A percentile compares a stretch with the other conserved stretches of the same genome.
Evolutionary conservation across 2,888 invertebrate species (phyloP).

Genomic region (Agelastica alni): DNA sequence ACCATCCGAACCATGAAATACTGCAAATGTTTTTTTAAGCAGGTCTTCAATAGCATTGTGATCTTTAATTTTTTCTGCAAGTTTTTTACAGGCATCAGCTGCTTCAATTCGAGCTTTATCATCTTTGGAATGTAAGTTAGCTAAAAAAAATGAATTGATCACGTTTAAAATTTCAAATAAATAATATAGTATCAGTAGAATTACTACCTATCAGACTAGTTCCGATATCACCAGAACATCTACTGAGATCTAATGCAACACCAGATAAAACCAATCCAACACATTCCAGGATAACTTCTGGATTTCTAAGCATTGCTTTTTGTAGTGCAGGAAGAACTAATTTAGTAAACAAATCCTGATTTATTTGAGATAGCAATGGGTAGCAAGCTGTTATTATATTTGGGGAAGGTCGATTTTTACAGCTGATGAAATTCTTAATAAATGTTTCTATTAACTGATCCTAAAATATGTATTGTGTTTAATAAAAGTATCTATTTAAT

Average conservation of each 20-base stretch:
- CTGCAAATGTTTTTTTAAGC: slow-evolving; percentile 72
- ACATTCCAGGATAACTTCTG: slow-evolving; percentile 85
- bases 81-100: slow-evolving; percentile 68
- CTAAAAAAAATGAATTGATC: slow-evolving; percentile 60
- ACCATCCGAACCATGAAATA: slow-evolving; percentile 87
- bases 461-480: too few species aligned
- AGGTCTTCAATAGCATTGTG: slow-evolving; percentile 68
- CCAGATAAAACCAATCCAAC: slow-evolving; percentile 76
- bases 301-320: slow-evolving; percentile 90
- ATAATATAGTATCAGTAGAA: background rate
- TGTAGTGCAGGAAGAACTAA: slow-evolving; percentile 82
- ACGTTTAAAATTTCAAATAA: slow-evolving; percentile 6
- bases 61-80: slow-evolving; percentile 75
- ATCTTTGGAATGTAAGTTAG: slow-evolving; percentile 85
- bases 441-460: slow-evolving; percentile 69
- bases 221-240: slow-evolving; percentile 76
- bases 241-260: slow-evolving; percentile 76
- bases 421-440: slow-evolving; percentile 76
- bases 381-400: slow-evolving; percentile 70
- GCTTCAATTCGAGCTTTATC: slow-evolving; percentile 76
- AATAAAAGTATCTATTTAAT: too few species aligned
- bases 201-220: slow-evolving; percentile 75
- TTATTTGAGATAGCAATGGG: slow-evolving; percentile 67
- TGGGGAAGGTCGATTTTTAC: slow-evolving; percentile 74
- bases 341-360: slow-evolving; percentile 71